Conservation (phyloP, 2,797 vertebrate species). For the Prionace glauca region DNA sequence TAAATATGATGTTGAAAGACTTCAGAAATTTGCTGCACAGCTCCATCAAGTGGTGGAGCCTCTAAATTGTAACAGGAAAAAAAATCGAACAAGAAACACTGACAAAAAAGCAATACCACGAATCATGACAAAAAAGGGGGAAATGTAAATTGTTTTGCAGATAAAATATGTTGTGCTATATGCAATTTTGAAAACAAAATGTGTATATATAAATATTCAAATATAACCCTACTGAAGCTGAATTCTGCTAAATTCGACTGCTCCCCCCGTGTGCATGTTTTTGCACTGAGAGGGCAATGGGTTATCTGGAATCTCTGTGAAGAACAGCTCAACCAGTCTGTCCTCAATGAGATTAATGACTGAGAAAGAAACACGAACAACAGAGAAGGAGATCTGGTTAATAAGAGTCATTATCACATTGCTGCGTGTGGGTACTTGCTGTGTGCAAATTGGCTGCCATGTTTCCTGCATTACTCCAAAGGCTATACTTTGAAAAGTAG, state of each 20-base stretch:
- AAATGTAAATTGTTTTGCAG: neutral
- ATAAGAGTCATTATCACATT: neutral
- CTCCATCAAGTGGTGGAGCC: neutral
- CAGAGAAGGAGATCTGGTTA: neutral
- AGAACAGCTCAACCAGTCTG: neutral
- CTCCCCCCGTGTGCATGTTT: neutral
- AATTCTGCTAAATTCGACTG: neutral
- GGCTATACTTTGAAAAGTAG: neutral
- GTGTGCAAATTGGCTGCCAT: neutral
- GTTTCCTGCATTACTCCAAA: neutral
- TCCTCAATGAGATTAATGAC: neutral
- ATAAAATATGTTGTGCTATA: neutral
- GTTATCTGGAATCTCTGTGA: neutral
- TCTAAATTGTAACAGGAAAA: neutral
- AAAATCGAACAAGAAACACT: constrained; percentile 12
- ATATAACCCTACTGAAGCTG: neutral
- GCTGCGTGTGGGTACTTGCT: neutral
- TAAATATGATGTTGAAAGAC: constrained; percentile 3
- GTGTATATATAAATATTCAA: neutral
- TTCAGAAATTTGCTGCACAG: neutral
- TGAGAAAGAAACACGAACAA: neutral
- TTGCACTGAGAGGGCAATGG: neutral
- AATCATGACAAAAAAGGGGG: neutral
- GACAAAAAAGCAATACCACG: neutral
- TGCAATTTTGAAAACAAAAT: neutral